Percentiles rank a stretch among this genome's conserved stretches.
phyloP scores from a whole-genome alignment of 2,797 vertebrate species.

The Luscinia megarhynchos region DNA sequence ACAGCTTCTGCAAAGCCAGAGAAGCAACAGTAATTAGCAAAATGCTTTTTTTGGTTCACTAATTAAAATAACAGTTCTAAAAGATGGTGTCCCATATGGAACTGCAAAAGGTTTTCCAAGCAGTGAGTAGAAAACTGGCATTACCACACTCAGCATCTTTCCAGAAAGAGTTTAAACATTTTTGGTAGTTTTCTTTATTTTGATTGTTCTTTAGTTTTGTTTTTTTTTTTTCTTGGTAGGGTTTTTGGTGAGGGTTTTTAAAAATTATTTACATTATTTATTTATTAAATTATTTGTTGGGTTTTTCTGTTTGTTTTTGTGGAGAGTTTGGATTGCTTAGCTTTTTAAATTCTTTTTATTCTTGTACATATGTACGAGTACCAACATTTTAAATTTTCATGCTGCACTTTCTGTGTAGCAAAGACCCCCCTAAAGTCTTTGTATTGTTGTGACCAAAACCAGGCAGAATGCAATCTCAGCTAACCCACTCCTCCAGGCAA shows the following conservation, averaged over 20 bases:
- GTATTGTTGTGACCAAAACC: not conserved
- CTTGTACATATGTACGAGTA: fast-evolving
- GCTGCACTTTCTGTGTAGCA: not conserved
- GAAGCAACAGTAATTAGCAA: conserved; percentile 48
- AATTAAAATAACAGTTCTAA: conserved; percentile 68
- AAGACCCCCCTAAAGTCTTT: not conserved
- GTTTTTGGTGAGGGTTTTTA: not conserved
- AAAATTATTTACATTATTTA: no score
- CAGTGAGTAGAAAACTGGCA: conserved; percentile 45
- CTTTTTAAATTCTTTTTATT: not conserved
- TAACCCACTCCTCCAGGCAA: conserved; percentile 45
- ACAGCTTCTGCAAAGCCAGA: conserved; percentile 7
- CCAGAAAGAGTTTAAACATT: not conserved
- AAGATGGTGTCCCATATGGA: conserved; percentile 66
- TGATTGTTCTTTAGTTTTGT: not conserved
- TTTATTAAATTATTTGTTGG: not conserved
- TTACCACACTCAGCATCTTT: not conserved
- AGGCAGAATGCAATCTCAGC: conserved; percentile 17
- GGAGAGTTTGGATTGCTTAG: not conserved
- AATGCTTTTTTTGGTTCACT: conserved; percentile 58
- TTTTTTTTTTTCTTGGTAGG: not conserved
- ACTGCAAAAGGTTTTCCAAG: conserved; percentile 56
- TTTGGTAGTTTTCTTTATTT: not conserved
- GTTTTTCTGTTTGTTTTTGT: not conserved
- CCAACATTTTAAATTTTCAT: not conserved